Conservation (phyloP, 2,797 vertebrate genomes). For the Prunella strophiata region DNA sequence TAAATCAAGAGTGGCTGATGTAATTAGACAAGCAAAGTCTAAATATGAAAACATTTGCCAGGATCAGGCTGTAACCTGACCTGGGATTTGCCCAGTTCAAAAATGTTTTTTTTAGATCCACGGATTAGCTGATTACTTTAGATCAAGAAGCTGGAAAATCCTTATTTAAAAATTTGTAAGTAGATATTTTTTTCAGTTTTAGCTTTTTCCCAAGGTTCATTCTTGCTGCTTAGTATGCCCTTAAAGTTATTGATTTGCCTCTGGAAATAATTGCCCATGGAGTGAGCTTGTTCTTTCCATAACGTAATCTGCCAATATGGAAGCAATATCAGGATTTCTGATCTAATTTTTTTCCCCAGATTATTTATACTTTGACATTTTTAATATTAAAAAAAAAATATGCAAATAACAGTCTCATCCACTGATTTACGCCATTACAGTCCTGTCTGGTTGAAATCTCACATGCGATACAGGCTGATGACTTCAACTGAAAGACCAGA, state of each 20-base stretch:
- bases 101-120: not conserved
- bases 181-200: not conserved
- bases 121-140: not conserved
- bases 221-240: not conserved
- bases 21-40: not conserved
- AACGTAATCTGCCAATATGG: not conserved
- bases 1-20: not conserved
- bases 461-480: not conserved
- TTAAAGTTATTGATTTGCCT: not conserved
- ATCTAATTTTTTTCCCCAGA: not conserved
- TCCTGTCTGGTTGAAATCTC: not conserved
- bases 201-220: not conserved
- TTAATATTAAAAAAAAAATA: not conserved
- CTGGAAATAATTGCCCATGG: not conserved
- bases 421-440: not conserved
- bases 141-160: not conserved
- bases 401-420: not conserved
- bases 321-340: not conserved
- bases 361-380: not conserved
- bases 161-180: not conserved
- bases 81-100: not conserved
- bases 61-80: not conserved
- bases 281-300: not conserved
- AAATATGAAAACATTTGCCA: not conserved
- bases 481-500: not conserved